phyloP scores from a whole-genome alignment of 2,888 invertebrate genomes.

The Anagyrus pseudococci region DNA sequence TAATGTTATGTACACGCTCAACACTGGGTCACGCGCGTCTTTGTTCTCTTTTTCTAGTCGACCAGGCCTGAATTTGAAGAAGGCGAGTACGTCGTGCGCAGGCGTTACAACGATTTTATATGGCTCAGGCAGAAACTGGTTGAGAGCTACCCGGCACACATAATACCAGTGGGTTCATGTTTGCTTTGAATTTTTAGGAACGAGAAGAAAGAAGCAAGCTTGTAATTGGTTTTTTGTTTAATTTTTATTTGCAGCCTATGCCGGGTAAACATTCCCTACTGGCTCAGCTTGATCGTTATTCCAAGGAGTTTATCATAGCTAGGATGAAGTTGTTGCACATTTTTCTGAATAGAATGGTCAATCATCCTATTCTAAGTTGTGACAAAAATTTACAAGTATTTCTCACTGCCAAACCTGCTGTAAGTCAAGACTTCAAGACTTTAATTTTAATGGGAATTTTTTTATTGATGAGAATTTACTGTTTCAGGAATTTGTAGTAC shows the following conservation, averaged over 20 bases:
- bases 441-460: slow-evolving; percentile 3
- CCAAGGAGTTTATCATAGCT: slow-evolving; percentile 72
- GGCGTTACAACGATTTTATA: slow-evolving; percentile 76
- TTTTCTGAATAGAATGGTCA: slow-evolving; percentile 71
- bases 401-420: slow-evolving; percentile 71
- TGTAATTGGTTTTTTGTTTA: neutral
- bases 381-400: slow-evolving; percentile 71
- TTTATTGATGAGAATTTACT: no score
- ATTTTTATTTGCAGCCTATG: slow-evolving; percentile 66
- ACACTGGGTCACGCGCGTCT: no score
- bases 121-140: slow-evolving; percentile 73
- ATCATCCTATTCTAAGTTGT: slow-evolving; percentile 74
- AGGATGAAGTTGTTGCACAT: slow-evolving; percentile 72
- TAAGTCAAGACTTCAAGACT: slow-evolving; percentile 54
- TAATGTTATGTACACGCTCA: neutral
- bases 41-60: slow-evolving; percentile 58
- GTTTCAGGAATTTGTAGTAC: slow-evolving; percentile 68
- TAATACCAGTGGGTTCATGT: slow-evolving; percentile 69
- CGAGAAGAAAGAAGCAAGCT: neutral
- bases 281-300: slow-evolving; percentile 73
- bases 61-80: slow-evolving; percentile 70
- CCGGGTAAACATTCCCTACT: slow-evolving; percentile 75
- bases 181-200: neutral
- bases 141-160: slow-evolving; percentile 71
- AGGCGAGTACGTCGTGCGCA: slow-evolving; percentile 70